These are phyloP conservation scores for Zoanthus gigantus DNA, from an alignment of 92 coral and sea anemone genomes.

Conservation along the genomic window DNA sequence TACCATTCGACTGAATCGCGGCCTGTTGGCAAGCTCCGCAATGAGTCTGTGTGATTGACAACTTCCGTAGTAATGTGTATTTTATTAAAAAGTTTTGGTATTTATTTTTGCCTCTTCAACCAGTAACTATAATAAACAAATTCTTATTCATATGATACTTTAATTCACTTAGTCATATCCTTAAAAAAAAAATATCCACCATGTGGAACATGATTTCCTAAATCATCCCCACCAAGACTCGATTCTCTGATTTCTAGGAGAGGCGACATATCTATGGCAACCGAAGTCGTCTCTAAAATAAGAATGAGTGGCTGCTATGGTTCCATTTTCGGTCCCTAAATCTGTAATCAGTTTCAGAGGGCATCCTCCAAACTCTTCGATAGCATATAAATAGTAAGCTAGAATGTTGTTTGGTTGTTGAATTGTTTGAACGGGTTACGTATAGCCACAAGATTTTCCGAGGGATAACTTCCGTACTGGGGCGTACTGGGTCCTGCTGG, in stretches of 20 bases:
- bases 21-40: too few species aligned
- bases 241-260: not conserved
- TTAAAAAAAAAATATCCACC: not conserved
- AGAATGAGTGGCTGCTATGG: not conserved
- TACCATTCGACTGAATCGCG: too few species aligned
- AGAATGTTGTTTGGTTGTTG: not conserved
- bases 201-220: not conserved
- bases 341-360: not conserved
- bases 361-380: not conserved
- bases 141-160: too few species aligned
- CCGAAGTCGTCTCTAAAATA: not conserved
- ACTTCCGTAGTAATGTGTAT: too few species aligned
- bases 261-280: not conserved
- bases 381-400: not conserved
- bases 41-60: too few species aligned
- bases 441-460: too few species aligned
- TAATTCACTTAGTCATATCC: not conserved
- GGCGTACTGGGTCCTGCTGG: too few species aligned
- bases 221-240: not conserved
- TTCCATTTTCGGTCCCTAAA: not conserved
- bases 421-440: too few species aligned
- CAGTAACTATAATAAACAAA: too few species aligned
- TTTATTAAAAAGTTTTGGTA: too few species aligned
- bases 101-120: too few species aligned
- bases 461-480: too few species aligned